Evolutionary conservation across 2,888 invertebrate species (phyloP).

Genomic region (Xanthorhoe spadicearia): DNA sequence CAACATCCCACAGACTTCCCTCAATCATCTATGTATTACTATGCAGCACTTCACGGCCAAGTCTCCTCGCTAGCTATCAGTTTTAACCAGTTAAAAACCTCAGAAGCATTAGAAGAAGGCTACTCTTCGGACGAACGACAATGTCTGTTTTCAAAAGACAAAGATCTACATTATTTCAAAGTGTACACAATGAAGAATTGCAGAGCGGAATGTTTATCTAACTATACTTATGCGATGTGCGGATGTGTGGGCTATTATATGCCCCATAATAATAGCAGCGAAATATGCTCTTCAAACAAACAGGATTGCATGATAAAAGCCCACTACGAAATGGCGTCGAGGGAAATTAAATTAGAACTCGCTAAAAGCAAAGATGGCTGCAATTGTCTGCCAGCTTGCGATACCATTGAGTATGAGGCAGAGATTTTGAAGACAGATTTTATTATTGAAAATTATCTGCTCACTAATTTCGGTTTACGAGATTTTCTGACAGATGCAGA

Average conservation of each 20-base stretch:
- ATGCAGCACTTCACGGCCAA: constrained; percentile 44
- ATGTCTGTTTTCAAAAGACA: constrained; percentile 55
- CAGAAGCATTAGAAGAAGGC: constrained; percentile 38
- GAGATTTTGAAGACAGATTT: constrained; percentile 87
- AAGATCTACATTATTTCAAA: constrained; percentile 56
- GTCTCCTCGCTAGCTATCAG: constrained; percentile 58
- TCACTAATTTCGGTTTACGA: too few species aligned
- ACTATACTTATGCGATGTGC: constrained; percentile 51
- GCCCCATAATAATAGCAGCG: constrained; percentile 50
- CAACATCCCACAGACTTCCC: constrained; percentile 61
- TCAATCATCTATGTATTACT: constrained; percentile 20
- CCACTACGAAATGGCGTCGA: constrained; percentile 9
- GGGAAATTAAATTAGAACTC: constrained; percentile 9
- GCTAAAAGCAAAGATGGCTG: constrained; percentile 31
- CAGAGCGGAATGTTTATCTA: constrained; percentile 58
- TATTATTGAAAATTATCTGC: constrained; percentile 47
- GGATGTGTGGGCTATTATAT: constrained; percentile 58
- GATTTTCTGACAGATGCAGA: too few species aligned
- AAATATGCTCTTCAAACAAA: constrained; percentile 19
- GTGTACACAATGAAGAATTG: constrained; percentile 61
- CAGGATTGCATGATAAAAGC: constrained; percentile 7
- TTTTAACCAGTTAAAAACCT: constrained; percentile 42
- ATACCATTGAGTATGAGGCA: constrained; percentile 86
- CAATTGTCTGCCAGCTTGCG: constrained; percentile 68
- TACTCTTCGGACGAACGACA: constrained; percentile 55